Conservation (phyloP, 2,888 invertebrate genomes). For the Hypsopygia costalis region DNA sequence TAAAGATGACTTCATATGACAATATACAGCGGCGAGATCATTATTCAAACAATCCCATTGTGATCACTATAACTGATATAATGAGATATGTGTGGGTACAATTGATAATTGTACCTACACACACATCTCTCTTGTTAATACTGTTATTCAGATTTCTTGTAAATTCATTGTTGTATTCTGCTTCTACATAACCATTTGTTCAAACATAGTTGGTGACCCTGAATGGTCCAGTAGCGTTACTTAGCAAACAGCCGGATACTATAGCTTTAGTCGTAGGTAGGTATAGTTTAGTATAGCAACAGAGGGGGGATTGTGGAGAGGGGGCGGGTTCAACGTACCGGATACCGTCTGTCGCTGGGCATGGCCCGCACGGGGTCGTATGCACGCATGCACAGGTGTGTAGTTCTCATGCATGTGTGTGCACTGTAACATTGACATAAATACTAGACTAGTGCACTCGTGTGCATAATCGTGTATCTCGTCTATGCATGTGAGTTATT, state of each 20-base stretch:
- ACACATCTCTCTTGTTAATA: background rate
- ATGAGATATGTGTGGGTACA: no score
- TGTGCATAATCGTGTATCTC: slow-evolving; percentile 30
- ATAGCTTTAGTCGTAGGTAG: slow-evolving; percentile 31
- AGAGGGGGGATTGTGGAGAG: slow-evolving; percentile 34
- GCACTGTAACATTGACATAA: slow-evolving; percentile 75
- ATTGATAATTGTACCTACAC: no score
- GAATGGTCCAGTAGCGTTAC: slow-evolving; percentile 38
- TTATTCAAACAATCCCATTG: no score
- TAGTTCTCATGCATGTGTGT: slow-evolving; percentile 37
- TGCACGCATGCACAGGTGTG: slow-evolving; percentile 60
- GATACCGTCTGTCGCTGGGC: slow-evolving; percentile 69
- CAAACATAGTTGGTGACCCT: slow-evolving; percentile 39
- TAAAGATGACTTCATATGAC: no score
- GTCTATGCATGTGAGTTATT: slow-evolving; percentile 41
- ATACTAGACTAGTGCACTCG: slow-evolving; percentile 49
- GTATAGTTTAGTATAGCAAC: slow-evolving; percentile 30
- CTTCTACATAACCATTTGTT: slow-evolving; percentile 26
- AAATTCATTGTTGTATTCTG: slow-evolving; percentile 6
- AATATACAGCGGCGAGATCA: no score
- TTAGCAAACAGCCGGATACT: slow-evolving; percentile 45
- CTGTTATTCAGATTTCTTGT: slow-evolving; percentile 3
- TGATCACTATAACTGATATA: no score
- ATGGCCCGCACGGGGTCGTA: slow-evolving; percentile 34
- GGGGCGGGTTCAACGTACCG: slow-evolving; percentile 73